These are phyloP conservation scores for Meliscaeva auricollis DNA, from an alignment of 2,888 invertebrate species.

Conservation along the genomic window DNA sequence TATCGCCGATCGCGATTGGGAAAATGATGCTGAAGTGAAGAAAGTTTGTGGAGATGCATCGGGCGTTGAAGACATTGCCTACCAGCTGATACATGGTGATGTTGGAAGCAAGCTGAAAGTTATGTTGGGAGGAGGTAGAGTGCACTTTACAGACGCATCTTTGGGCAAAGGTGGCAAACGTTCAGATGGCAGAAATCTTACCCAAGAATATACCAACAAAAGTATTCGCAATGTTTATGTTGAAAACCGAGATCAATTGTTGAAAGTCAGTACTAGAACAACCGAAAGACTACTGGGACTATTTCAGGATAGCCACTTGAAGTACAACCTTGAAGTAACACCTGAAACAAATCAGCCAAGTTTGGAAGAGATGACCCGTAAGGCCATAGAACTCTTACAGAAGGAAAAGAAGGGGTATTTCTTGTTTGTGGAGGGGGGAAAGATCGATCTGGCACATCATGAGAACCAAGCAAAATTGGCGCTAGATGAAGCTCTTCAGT, in stretches of 20 bases:
- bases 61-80: slow-evolving; percentile 89
- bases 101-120: slow-evolving; percentile 90
- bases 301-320: slow-evolving; percentile 88
- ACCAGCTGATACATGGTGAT: slow-evolving; percentile 87
- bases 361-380: slow-evolving; percentile 91
- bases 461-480: slow-evolving; percentile 81
- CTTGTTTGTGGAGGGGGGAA: slow-evolving; percentile 90
- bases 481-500: slow-evolving; percentile 86
- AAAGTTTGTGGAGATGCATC: slow-evolving; percentile 83
- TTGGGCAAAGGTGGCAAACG: slow-evolving; percentile 85
- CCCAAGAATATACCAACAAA: slow-evolving; percentile 87
- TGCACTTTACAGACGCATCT: slow-evolving; percentile 86
- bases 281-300: slow-evolving; percentile 88
- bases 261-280: slow-evolving; percentile 82
- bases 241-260: slow-evolving; percentile 84
- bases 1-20: slow-evolving; percentile 90
- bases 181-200: slow-evolving; percentile 88
- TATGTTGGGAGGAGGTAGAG: slow-evolving; percentile 91
- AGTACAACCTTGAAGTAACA: slow-evolving; percentile 87
- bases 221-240: slow-evolving; percentile 84
- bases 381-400: slow-evolving; percentile 89
- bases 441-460: slow-evolving; percentile 83
- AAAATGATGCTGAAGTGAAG: slow-evolving; percentile 86
- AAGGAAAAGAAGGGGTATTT: slow-evolving; percentile 90
- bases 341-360: slow-evolving; percentile 86